phyloP scores from a whole-genome alignment of 2,113 vertebrate species.

The Petrocephalus microphthalmus region DNA sequence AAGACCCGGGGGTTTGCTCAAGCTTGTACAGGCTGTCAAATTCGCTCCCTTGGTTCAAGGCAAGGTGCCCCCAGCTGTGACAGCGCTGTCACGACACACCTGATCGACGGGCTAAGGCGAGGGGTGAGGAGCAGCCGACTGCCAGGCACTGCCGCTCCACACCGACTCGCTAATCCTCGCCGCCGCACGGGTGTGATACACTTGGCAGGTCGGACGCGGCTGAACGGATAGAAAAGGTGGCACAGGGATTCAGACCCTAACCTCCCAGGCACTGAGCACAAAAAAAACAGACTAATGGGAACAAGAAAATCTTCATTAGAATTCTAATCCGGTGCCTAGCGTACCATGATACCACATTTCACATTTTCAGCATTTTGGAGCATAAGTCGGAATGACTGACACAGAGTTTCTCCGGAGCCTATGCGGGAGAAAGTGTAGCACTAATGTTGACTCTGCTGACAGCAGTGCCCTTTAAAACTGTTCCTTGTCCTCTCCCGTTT shows the following conservation, averaged over 20 bases:
- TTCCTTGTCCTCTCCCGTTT: not conserved
- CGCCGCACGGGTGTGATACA: too few relatives aligned
- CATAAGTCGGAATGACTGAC: not conserved
- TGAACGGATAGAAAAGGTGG: slow-evolving; percentile 24
- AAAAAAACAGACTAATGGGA: slow-evolving; percentile 26
- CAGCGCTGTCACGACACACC: not conserved
- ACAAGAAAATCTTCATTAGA: not conserved
- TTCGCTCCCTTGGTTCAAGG: not conserved
- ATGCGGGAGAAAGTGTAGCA: not conserved
- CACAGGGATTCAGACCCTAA: slow-evolving; percentile 6
- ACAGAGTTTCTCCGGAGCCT: not conserved
- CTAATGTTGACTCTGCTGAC: not conserved
- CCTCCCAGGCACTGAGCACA: slow-evolving; percentile 17
- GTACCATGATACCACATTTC: not conserved
- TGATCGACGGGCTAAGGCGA: not conserved
- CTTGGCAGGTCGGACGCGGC: not conserved
- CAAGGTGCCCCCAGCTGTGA: not conserved
- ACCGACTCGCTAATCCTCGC: not conserved
- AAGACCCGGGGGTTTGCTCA: not conserved
- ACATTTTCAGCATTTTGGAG: not conserved
- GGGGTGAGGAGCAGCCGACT: not conserved
- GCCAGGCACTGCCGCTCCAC: not conserved
- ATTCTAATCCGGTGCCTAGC: not conserved
- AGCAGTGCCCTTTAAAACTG: not conserved
- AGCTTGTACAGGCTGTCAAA: not conserved